phyloP scores from a whole-genome alignment of 64 coral and sea anemone genomes.

The Porites australiensis region DNA sequence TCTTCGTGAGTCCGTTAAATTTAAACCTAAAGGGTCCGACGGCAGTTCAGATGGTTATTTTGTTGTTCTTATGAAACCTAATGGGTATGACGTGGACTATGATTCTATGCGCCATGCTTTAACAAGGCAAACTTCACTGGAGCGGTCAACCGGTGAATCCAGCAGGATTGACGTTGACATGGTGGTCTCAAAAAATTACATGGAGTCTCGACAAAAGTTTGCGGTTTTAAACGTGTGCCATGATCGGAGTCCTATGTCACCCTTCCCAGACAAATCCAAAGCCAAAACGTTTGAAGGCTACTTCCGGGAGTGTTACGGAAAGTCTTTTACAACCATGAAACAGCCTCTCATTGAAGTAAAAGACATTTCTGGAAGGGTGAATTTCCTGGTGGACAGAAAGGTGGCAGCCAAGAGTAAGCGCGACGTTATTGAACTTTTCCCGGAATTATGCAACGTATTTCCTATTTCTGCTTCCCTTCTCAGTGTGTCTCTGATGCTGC shows the following conservation, averaged over 20 bases:
- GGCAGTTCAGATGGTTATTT: conserved; percentile 58
- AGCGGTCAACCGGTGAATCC: too few species aligned
- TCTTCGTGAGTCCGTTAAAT: conserved; percentile 44
- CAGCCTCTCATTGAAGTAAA: conserved; percentile 77
- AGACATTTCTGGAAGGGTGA: conserved; percentile 61
- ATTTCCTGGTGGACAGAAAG: conserved; percentile 82
- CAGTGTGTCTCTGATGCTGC: conserved; percentile 62
- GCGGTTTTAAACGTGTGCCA: conserved; percentile 51
- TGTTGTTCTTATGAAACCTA: conserved; percentile 45
- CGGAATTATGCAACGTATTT: conserved; percentile 64
- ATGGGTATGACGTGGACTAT: background rate
- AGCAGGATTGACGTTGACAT: background rate
- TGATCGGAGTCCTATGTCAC: conserved; percentile 58
- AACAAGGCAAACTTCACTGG: too few species aligned
- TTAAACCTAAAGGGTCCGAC: background rate
- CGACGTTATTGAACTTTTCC: conserved; percentile 73
- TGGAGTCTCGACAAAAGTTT: conserved; percentile 14
- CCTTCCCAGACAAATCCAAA: conserved; percentile 73
- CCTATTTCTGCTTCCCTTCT: conserved; percentile 54
- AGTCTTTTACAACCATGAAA: conserved; percentile 16
- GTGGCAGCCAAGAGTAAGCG: conserved; percentile 32
- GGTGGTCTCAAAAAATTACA: conserved; percentile 52
- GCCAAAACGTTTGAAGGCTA: conserved; percentile 74
- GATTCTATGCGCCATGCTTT: background rate
- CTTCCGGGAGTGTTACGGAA: conserved; percentile 34